A percentile compares a stretch with the other conserved stretches of the same genome.
These are phyloP conservation scores for Lampropteryx suffumata DNA, from an alignment of 2,888 invertebrate species.

Conservation along the genomic window DNA sequence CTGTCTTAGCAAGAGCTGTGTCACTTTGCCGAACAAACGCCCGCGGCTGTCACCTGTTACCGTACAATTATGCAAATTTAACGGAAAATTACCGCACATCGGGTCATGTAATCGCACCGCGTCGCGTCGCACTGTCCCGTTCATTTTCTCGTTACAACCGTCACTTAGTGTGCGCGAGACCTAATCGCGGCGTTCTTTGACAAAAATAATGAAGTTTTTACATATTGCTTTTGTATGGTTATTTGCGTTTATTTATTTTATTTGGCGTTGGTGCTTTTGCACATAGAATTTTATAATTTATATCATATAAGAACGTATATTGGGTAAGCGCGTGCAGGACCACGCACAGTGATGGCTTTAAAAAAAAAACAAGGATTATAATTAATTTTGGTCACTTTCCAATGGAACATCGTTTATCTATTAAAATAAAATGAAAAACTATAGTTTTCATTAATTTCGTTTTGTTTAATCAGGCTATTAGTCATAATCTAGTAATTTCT, in stretches of 20 bases:
- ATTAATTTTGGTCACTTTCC: too few relatives aligned
- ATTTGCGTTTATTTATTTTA: neutral
- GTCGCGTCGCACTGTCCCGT: conserved; percentile 37
- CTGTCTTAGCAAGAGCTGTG: conserved; percentile 7
- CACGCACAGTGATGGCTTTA: too few relatives aligned
- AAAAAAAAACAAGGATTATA: too few relatives aligned
- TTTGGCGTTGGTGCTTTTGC: neutral
- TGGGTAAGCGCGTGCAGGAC: too few relatives aligned
- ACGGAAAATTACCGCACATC: conserved; percentile 59
- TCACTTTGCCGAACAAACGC: conserved; percentile 32
- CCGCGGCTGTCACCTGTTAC: conserved; percentile 61
- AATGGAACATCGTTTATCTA: too few relatives aligned
- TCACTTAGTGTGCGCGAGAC: conserved; percentile 45
- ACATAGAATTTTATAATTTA: too few relatives aligned
- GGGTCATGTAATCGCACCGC: conserved; percentile 45
- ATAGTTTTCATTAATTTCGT: too few relatives aligned
- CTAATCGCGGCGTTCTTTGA: conserved; percentile 42
- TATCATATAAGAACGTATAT: too few relatives aligned
- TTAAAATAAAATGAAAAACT: too few relatives aligned
- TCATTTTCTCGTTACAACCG: conserved; percentile 52
- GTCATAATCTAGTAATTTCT: too few relatives aligned
- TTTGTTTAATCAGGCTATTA: too few relatives aligned
- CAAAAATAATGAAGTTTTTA: conserved; percentile 30
- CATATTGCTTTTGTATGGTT: conserved; percentile 23
- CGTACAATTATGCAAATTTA: conserved; percentile 72